Evolutionary conservation across 92 coral and sea anemone species (phyloP).

Genomic region (Virgularia gustaviana): DNA sequence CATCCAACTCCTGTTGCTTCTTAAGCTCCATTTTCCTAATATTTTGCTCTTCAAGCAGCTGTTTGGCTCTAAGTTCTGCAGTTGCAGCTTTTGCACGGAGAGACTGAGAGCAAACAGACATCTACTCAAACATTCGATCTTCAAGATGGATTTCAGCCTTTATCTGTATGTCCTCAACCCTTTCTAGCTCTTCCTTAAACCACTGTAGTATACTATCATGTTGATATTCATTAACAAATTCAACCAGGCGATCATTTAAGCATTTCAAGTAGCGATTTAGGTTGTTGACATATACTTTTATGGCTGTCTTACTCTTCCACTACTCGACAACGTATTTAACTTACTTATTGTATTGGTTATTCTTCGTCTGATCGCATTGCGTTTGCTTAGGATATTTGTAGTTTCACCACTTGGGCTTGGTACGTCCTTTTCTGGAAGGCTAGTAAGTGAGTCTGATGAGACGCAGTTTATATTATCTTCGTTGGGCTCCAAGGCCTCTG

Average conservation of each 20-base stretch:
- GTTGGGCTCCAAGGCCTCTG: too few relatives aligned
- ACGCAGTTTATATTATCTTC: too few relatives aligned
- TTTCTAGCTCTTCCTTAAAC: constrained; percentile 38
- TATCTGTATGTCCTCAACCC: constrained; percentile 29
- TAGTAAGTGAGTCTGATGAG: too few relatives aligned
- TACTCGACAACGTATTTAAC: not conserved
- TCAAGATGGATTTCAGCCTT: constrained; percentile 28
- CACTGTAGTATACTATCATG: constrained; percentile 31
- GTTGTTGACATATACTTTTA: constrained; percentile 28
- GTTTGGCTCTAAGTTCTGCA: constrained; percentile 43
- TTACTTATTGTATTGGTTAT: constrained; percentile 29
- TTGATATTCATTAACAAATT: constrained; percentile 22
- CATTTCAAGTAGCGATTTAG: constrained; percentile 11
- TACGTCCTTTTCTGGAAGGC: too few relatives aligned
- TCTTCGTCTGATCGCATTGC: too few relatives aligned
- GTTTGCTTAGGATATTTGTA: too few relatives aligned
- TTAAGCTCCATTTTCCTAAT: constrained; percentile 8
- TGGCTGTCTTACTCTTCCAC: constrained; percentile 25
- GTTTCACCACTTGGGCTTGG: too few relatives aligned
- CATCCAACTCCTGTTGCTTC: constrained; percentile 15
- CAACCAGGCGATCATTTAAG: constrained; percentile 24
- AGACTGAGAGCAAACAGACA: constrained; percentile 5
- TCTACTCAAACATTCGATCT: not conserved
- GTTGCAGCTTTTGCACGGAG: constrained; percentile 29
- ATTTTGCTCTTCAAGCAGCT: constrained; percentile 32